These are phyloP conservation scores for Xestoiulus laeticollis DNA, from an alignment of 2,888 invertebrate genomes.

Conservation along the genomic window DNA sequence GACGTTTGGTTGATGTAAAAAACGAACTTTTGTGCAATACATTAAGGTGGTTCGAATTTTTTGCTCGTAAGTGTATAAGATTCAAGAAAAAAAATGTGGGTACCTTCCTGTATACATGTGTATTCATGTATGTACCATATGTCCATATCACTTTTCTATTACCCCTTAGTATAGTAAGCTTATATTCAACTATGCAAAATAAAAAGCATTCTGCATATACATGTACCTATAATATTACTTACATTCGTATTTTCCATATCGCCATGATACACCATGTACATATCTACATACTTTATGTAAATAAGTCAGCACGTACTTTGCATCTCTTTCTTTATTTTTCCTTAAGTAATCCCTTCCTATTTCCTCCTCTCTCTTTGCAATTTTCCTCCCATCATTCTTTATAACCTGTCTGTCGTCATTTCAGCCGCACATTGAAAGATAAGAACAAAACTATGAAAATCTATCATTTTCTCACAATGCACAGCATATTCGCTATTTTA, in stretches of 20 bases:
- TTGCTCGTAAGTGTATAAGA: no score
- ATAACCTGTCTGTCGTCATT: conserved; percentile 34
- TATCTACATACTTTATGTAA: not conserved
- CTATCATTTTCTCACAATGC: conserved; percentile 13
- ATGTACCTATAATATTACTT: no score
- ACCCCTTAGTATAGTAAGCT: no score
- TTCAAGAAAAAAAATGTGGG: no score
- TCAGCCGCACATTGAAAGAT: conserved; percentile 15
- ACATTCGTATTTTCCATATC: not conserved
- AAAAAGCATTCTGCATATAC: no score
- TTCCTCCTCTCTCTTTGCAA: not conserved
- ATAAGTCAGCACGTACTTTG: not conserved
- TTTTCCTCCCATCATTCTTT: conserved; percentile 6
- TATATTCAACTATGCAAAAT: no score
- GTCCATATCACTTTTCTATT: no score
- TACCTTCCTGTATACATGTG: no score
- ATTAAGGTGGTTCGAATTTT: no score
- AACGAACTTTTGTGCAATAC: no score
- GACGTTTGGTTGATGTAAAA: no score
- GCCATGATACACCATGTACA: not conserved
- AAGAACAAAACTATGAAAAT: conserved; percentile 21
- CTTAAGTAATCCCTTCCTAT: not conserved
- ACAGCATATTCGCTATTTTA: not conserved
- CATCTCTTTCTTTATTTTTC: not conserved
- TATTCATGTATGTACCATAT: no score